Percentiles rank a stretch among this genome's conserved stretches.
These are phyloP conservation scores for Rousettus leschenaultii DNA, from an alignment of 2,113 vertebrate species.

Conservation along the genomic window DNA sequence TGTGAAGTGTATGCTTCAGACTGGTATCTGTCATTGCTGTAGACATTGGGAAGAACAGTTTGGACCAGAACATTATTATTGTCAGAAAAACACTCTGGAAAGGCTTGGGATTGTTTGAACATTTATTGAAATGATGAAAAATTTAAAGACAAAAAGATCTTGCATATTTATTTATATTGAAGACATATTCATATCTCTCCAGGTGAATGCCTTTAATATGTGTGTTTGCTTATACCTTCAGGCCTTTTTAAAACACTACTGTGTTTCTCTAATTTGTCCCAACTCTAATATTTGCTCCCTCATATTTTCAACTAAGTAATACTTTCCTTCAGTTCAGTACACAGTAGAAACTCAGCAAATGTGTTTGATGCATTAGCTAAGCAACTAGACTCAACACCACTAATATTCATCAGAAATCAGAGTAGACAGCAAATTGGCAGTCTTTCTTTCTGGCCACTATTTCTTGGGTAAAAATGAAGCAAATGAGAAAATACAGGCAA, in stretches of 20 bases:
- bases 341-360: neutral
- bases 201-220: neutral
- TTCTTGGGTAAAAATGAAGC: constrained; percentile 4
- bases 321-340: neutral
- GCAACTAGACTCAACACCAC: neutral
- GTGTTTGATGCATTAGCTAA: neutral
- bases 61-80: neutral
- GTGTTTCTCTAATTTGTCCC: neutral
- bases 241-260: neutral
- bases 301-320: neutral
- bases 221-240: neutral
- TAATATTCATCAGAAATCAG: neutral
- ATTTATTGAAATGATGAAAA: neutral
- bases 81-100: neutral
- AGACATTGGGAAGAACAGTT: neutral
- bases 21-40: neutral
- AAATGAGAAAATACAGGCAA: constrained; percentile 25
- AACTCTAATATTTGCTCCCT: neutral
- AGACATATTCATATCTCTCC: neutral
- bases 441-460: neutral
- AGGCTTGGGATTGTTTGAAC: neutral
- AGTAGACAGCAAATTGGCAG: neutral
- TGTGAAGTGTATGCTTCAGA: neutral
- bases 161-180: neutral
- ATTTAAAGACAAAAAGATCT: neutral